These are phyloP conservation scores for Percina caprodes DNA, from an alignment of 2,113 vertebrate genomes.

Conservation along the genomic window DNA sequence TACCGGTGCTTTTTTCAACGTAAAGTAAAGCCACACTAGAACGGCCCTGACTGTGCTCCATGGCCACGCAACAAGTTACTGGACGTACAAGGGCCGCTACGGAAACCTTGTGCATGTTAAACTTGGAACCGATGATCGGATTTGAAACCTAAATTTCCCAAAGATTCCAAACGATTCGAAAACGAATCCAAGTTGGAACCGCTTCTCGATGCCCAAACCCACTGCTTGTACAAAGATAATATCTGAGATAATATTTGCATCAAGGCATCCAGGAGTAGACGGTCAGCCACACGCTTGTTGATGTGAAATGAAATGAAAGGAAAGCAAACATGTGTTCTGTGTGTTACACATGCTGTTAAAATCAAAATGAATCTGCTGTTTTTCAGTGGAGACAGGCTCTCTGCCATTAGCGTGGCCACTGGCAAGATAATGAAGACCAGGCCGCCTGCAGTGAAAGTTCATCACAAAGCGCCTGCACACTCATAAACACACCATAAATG, in stretches of 20 bases:
- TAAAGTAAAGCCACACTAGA: no score
- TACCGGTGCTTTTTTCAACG: no score
- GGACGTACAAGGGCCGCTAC: no score
- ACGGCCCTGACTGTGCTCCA: no score
- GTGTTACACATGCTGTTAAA: conserved; percentile 65
- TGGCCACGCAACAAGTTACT: no score
- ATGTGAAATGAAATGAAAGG: conserved; percentile 14
- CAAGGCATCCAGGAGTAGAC: conserved; percentile 22
- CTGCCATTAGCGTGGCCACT: conserved; percentile 55
- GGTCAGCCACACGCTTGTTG: neutral
- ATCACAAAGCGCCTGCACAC: conserved; percentile 27
- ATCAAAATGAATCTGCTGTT: conserved; percentile 59
- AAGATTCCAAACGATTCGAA: no score
- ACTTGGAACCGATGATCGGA: no score
- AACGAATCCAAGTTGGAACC: no score
- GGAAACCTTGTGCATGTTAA: no score
- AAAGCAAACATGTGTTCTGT: conserved; percentile 67
- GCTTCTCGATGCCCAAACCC: no score
- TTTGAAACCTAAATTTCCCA: no score
- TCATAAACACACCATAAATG: conserved; percentile 22
- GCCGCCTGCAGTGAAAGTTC: conserved; percentile 30
- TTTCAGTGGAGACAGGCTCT: conserved; percentile 38
- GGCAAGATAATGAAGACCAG: conserved; percentile 72
- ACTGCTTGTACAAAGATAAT: conserved; percentile 31
- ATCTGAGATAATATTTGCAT: conserved; percentile 50